phyloP scores from a whole-genome alignment of 1,140 invertebrate species.

The Drosophila erecta region DNA sequence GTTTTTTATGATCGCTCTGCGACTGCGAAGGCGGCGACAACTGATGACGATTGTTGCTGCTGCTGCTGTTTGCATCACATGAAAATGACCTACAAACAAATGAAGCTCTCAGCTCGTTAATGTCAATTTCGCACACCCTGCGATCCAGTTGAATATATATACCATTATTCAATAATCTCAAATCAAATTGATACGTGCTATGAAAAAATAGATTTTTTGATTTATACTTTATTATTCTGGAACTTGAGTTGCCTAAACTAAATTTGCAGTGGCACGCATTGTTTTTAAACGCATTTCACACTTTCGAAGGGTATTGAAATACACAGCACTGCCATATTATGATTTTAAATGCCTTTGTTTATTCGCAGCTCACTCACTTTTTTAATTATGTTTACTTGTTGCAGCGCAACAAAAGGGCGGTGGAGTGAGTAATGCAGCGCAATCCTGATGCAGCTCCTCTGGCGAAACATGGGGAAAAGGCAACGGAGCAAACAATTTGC shows the following conservation, averaged over 20 bases:
- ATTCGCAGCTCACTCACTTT: slow-evolving; percentile 47
- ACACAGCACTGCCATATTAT: neutral
- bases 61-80: slow-evolving; percentile 63
- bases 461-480: slow-evolving; percentile 20
- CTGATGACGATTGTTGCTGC: slow-evolving; percentile 26
- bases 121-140: slow-evolving; percentile 31
- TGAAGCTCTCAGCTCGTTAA: slow-evolving; percentile 55
- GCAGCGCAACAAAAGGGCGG: slow-evolving; percentile 42
- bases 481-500: slow-evolving; percentile 56
- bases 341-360: slow-evolving; percentile 38
- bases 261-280: neutral
- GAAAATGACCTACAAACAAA: slow-evolving; percentile 78
- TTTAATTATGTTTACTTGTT: slow-evolving; percentile 56
- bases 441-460: slow-evolving; percentile 5
- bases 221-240: neutral
- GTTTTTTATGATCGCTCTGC: slow-evolving; percentile 57
- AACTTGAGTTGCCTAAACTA: neutral
- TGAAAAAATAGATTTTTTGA: neutral
- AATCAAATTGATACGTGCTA: neutral
- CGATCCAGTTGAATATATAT: neutral
- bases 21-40: slow-evolving; percentile 19
- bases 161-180: too few relatives aligned
- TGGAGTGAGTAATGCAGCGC: slow-evolving; percentile 28
- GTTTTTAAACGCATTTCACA: neutral
- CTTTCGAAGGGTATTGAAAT: slow-evolving; percentile 11